phyloP scores from a whole-genome alignment of 2,113 vertebrate species.

The Rissa tridactyla region DNA sequence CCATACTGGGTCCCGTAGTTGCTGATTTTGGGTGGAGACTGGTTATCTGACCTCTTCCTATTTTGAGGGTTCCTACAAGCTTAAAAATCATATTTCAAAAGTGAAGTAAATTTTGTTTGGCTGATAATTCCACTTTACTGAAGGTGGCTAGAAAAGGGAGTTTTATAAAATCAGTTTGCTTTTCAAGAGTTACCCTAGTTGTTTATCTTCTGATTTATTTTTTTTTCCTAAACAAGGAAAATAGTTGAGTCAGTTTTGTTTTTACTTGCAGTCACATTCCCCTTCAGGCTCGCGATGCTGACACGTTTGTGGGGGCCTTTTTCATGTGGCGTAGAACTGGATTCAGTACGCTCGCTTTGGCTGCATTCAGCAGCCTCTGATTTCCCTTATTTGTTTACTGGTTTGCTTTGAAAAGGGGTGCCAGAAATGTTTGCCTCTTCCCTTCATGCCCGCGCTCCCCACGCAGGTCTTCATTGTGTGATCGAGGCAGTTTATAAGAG shows the following conservation, averaged over 20 bases:
- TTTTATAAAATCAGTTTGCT: neutral
- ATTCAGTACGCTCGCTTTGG: neutral
- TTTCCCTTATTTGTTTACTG: neutral
- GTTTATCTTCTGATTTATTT: neutral
- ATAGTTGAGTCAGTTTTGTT: neutral
- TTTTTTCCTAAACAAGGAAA: neutral
- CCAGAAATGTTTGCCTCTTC: neutral
- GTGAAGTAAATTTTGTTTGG: neutral
- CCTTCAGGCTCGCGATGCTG: neutral
- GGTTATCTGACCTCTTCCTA: neutral
- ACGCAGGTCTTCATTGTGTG: neutral
- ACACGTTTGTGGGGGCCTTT: neutral
- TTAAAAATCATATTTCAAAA: neutral
- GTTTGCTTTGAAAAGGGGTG: neutral
- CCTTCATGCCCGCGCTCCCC: rapidly evolving
- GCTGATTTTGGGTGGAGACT: neutral
- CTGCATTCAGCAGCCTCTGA: neutral
- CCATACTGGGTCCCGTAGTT: neutral
- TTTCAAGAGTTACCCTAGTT: neutral
- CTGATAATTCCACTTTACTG: neutral
- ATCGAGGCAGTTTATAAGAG: neutral
- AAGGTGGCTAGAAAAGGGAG: neutral
- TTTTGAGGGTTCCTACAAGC: neutral
- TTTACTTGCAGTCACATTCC: neutral
- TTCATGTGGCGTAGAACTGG: neutral